A percentile compares a stretch with the other conserved stretches of the same genome.
phyloP scores from a whole-genome alignment of 1,140 invertebrate genomes.

The Aporrectodea caliginosa region DNA sequence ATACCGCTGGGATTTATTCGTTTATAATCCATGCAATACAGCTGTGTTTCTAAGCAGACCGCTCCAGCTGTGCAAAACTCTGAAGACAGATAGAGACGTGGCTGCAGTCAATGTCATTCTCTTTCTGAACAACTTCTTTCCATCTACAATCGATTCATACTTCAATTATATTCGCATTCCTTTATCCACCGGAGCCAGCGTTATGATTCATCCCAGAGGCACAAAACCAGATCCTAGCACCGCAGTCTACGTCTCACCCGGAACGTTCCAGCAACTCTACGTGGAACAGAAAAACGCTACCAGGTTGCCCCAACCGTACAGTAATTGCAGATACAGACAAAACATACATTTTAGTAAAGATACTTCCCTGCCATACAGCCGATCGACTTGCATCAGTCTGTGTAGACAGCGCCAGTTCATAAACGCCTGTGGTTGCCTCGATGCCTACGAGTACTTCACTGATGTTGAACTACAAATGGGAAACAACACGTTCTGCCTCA shows the following conservation, averaged over 20 bases:
- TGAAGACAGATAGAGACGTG: neutral
- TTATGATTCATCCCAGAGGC: neutral
- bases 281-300: neutral
- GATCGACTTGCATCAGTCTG: neutral
- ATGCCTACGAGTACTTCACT: neutral
- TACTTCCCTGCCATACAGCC: neutral
- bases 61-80: neutral
- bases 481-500: neutral
- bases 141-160: neutral
- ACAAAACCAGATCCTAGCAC: neutral
- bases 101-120: neutral
- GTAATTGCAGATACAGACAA: neutral
- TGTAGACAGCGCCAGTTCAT: neutral
- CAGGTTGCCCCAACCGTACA: neutral
- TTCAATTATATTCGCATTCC: neutral
- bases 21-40: neutral
- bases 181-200: neutral
- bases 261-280: neutral
- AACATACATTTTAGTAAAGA: neutral
- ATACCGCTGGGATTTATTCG: neutral
- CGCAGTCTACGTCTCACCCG: neutral
- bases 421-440: neutral
- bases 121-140: neutral
- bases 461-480: neutral
- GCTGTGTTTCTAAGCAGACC: neutral